Percentiles rank a stretch among this genome's conserved stretches.
Evolutionary conservation across 2,797 vertebrate species (phyloP).

Genomic region (Acrocephalus scirpaceus): DNA sequence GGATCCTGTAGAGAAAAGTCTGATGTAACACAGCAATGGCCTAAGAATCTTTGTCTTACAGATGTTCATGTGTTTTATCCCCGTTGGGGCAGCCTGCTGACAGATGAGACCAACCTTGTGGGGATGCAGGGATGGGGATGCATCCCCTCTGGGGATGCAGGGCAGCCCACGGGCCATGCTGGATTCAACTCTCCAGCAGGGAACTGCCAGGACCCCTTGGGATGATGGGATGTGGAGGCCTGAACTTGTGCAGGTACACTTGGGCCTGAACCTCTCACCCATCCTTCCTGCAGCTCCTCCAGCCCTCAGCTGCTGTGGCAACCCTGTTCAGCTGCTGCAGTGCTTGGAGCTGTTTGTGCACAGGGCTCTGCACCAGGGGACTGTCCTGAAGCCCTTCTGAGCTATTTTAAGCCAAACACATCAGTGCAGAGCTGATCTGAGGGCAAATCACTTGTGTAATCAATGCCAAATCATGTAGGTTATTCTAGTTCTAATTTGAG

Average conservation of each 20-base stretch:
- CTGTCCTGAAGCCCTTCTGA: not conserved
- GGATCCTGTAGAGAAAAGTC: not conserved
- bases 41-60: not conserved
- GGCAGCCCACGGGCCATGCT: not conserved
- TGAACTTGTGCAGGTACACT: rapidly evolving
- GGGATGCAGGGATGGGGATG: not conserved
- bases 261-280: rapidly evolving
- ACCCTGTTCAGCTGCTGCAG: not conserved
- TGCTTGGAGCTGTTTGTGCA: rapidly evolving
- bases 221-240: rapidly evolving
- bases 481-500: slow-evolving; percentile 26
- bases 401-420: not conserved
- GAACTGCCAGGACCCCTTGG: not conserved
- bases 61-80: rapidly evolving
- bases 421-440: not conserved
- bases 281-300: not conserved
- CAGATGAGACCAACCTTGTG: not conserved
- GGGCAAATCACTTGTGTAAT: not conserved
- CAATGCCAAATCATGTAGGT: slow-evolving; percentile 43
- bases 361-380: rapidly evolving
- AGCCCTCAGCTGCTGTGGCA: not conserved
- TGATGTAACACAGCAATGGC: not conserved
- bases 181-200: not conserved
- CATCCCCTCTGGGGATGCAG: not conserved
- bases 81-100: rapidly evolving